These are phyloP conservation scores for Halyomorpha halys DNA, from an alignment of 1,140 invertebrate species.

Conservation along the genomic window DNA sequence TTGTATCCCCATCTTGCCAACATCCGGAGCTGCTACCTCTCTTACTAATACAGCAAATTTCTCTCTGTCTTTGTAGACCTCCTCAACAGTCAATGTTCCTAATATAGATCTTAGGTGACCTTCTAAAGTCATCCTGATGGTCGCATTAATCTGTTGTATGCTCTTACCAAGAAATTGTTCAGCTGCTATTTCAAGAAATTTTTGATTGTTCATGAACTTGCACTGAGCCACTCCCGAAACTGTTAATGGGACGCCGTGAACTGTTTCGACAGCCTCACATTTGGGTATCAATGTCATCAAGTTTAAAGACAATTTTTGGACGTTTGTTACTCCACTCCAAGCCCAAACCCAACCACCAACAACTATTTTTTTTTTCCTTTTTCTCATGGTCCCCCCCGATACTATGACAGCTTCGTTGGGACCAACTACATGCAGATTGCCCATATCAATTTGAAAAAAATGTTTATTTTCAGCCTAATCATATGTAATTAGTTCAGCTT, in stretches of 20 bases:
- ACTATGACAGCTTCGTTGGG: slow-evolving; percentile 26
- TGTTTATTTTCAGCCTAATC: too few relatives aligned
- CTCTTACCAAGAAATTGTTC: slow-evolving; percentile 95
- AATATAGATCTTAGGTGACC: slow-evolving; percentile 92
- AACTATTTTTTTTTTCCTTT: slow-evolving; percentile 79
- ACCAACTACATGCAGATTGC: too few relatives aligned
- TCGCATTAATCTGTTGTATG: slow-evolving; percentile 81
- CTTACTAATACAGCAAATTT: slow-evolving; percentile 92
- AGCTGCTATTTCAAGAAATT: slow-evolving; percentile 87
- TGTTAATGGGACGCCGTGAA: slow-evolving; percentile 86
- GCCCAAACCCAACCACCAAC: slow-evolving; percentile 98
- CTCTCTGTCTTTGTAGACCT: slow-evolving; percentile 93
- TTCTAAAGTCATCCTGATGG: slow-evolving; percentile 90
- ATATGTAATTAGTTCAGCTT: too few relatives aligned
- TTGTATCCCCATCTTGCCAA: slow-evolving; percentile 96
- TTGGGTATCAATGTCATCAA: slow-evolving; percentile 90
- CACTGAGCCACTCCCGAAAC: slow-evolving; percentile 95
- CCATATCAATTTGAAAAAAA: too few relatives aligned
- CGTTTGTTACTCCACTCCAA: slow-evolving; percentile 94
- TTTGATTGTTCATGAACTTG: slow-evolving; percentile 94
- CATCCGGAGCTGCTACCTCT: slow-evolving; percentile 93
- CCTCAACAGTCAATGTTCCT: slow-evolving; percentile 94
- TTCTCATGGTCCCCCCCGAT: slow-evolving; percentile 88
- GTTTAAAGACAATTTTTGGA: slow-evolving; percentile 77
- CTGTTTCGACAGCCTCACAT: slow-evolving; percentile 92